Evolutionary conservation across 1,140 invertebrate species (phyloP), one percentile per base, ranked within the genome.

Genomic region (Scaptomyza hsui): DNA sequence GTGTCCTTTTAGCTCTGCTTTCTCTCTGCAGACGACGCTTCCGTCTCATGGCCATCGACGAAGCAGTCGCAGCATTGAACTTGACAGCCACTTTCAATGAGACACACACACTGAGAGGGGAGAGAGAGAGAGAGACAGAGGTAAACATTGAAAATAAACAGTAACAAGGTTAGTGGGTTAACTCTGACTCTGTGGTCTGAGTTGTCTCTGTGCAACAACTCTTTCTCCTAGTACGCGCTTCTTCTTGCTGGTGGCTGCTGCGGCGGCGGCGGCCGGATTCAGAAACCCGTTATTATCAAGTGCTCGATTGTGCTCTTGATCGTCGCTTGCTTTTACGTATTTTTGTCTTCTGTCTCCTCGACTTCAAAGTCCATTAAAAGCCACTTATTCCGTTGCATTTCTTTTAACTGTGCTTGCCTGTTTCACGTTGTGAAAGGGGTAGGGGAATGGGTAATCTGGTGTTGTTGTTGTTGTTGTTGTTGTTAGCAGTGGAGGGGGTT

Each of bases 161-260:
- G 69, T 72, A 86, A 86, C 74, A 86, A 86, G 81, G 81, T 86
- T 86, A 86, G 81, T 86, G 81, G 81, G 81, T 86, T 88, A 85
- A 86, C 77, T 63, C 67, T 67, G 74, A 64, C 61, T 64, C 53
- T 68, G 35, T 19, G 42, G 12, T 62, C 61, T 64, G 53, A 64
- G 35, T 19, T 37, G 12, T 62, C 48, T 45, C 32, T 26, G 10
- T 16, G 57, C 55, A 51, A 51, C 64, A 48, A 24, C 45, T 74
- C 67, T 39, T 53, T 63, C 59, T 68, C 51, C 60, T 60, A 37
- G 3, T 37, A 42, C 62, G 48, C 18, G 65, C 45, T 48, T 41
- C 24, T 52, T 37, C 18, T 26, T 55, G 61, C 35, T 35, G 49
- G 4, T 32, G 53, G 53, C 53, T 26, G 19, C 18, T 52, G 44